Evolutionary conservation across 2,113 vertebrate species (phyloP).

Genomic region (Oncorhynchus mykiss): DNA sequence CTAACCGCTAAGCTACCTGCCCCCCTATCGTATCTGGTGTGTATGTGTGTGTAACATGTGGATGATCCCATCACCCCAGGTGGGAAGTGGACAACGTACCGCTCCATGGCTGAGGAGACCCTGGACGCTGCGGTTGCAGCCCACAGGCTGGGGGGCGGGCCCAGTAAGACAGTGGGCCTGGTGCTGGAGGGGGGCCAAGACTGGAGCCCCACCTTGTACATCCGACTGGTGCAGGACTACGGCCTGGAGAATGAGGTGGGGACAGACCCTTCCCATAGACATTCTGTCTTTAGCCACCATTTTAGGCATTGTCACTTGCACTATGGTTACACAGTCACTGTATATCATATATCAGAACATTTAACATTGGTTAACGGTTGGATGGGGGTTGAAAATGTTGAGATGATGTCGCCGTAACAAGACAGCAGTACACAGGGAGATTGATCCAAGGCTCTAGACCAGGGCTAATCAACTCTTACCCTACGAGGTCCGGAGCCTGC

Average conservation of each 20-base stretch:
- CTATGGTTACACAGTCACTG: not conserved
- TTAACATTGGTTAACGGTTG: too few relatives aligned
- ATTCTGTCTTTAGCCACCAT: not conserved
- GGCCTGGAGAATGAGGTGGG: constrained; percentile 92
- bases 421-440: too few relatives aligned
- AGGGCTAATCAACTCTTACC: too few relatives aligned
- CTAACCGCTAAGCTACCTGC: too few relatives aligned
- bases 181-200: constrained; percentile 86
- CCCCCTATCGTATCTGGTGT: not conserved
- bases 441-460: too few relatives aligned
- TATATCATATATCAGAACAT: not conserved
- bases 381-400: too few relatives aligned
- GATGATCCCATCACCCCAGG: constrained; percentile 42
- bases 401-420: too few relatives aligned
- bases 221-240: constrained; percentile 94
- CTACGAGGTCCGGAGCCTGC: too few relatives aligned
- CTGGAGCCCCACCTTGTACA: constrained; percentile 94
- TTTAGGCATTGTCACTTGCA: not conserved
- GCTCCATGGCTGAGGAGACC: constrained; percentile 92
- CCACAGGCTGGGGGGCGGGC: constrained; percentile 75
- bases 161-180: constrained; percentile 85
- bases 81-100: constrained; percentile 98
- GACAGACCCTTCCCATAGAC: not conserved
- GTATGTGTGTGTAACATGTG: constrained; percentile 13
- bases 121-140: constrained; percentile 79